Conservation (phyloP, 2,888 invertebrate genomes). For the Oeneis ivallda region DNA sequence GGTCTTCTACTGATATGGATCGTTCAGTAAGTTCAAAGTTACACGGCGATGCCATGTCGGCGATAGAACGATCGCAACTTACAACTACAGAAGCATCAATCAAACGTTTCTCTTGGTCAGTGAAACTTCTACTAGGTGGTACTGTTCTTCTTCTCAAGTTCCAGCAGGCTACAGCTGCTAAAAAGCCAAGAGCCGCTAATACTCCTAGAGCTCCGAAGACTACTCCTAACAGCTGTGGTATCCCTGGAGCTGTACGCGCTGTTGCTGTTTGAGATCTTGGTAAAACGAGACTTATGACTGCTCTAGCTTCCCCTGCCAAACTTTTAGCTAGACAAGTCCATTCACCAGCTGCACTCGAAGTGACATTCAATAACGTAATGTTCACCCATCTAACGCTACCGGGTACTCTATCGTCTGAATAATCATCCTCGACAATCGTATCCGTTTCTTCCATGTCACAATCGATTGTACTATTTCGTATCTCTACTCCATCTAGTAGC, state of each 20-base stretch:
- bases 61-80: constrained; percentile 85
- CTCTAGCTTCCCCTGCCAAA: constrained; percentile 82
- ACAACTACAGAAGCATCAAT: constrained; percentile 87
- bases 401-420: constrained; percentile 70
- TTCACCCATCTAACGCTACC: constrained; percentile 87
- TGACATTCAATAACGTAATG: constrained; percentile 90
- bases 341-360: constrained; percentile 91
- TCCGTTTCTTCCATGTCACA: constrained; percentile 76
- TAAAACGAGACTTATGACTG: constrained; percentile 81
- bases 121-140: constrained; percentile 86
- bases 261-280: constrained; percentile 87
- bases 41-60: constrained; percentile 83
- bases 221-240: constrained; percentile 87
- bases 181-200: constrained; percentile 84
- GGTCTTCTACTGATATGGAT: constrained; percentile 63
- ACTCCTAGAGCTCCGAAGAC: constrained; percentile 88
- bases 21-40: constrained; percentile 76
- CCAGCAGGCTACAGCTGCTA: constrained; percentile 77
- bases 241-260: constrained; percentile 87
- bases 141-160: constrained; percentile 88
- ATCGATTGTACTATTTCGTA: constrained; percentile 72
- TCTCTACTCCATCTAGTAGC: constrained; percentile 87
- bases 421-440: constrained; percentile 65
- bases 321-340: constrained; percentile 92
- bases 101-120: constrained; percentile 93